Base-by-base conservation (phyloP, 2,797 vertebrate genomes). In the Scolopax rusticola region DNA sequence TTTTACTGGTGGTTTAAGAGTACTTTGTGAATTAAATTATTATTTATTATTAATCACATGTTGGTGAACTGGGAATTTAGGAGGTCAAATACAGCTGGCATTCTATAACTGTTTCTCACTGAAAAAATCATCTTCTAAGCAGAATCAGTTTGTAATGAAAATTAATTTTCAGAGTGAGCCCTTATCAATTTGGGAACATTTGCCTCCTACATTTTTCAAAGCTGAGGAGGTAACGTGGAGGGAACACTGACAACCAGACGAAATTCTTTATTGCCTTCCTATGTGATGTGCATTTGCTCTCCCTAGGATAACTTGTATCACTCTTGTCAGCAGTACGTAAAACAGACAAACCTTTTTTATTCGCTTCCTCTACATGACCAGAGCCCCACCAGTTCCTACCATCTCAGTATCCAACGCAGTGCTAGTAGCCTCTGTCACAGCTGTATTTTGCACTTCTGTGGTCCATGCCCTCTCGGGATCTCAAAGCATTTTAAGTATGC, bases 191-290 rank as follows among this genome's bases (percentile, higher is more conserved):
- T 81, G 70, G 56, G 65, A 82, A 87, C 2, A 8, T 90, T 81
- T 73, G 53, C 71, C 77, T 95, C 56, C 68, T 80, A 67, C 51
- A 23, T 77, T 70, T 81, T 75, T 85, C 68, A 90, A 87, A 59
- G 45, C 33, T 71, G 68, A 92, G 63, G 51, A 93, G 30, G 10
- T 67, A 85, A 75, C 1, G 1, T 51, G 47, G 59, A 84, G 36
- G 40, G 32, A 94, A 86, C 40, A 43, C 48, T 81, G 75, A 94
- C 45, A 94, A 54, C 38, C n/a, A 92, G 45, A 4, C 0, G 0
- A 88, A 84, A 90, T 63, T 81, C 73, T 88, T 95, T 92, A 90
- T 79, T 91, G 82, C 38, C 25, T 91, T 95, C 38, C 78, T 68
- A 25, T 94, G 43, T 83, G 78, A 80, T 65, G 57, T 33, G 57